Evolutionary conservation across 2,888 invertebrate genomes (phyloP), one percentile per base, ranked within the genome.

Genomic region (Allolobophora icterica): DNA sequence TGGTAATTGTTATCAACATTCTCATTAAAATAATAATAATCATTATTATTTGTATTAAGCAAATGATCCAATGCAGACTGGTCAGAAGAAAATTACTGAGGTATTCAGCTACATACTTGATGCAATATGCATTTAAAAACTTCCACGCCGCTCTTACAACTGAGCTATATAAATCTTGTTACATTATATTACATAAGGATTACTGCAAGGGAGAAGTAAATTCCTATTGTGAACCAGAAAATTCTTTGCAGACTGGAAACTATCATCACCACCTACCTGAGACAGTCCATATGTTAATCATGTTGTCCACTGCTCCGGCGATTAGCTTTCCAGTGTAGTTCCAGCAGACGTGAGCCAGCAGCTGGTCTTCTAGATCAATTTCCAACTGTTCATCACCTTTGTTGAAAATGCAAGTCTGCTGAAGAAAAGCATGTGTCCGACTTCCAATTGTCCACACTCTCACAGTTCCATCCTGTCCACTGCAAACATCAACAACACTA

Each of bases 401-500:
- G 92, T 96, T 95, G 93, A 96, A 96, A 21, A 96, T 95, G 92
- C 96, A 95, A 0, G 96, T 96, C 92, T 96, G 96, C 93, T 96
- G 96, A 91, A 96, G 94, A 91, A 94, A 94, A 91, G 94, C 94
- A 91, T 95, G 95, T 52, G 94, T 95, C 91, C 95, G 94, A 92
- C 95, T 94, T 15, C 96, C 95, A 89, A 95, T 94, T 89, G 94
- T 94, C 97, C 96, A 97, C 30, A 96, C 94, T 35, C 96, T 94
- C 0, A 96, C 96, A 4, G 96, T 96, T n/a, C 96, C 96, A 94
- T 97, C 97, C 94, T 96, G 96, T 0, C 96, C 96, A 93, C 96
- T 96, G 93, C 24, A 94, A 21, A 90, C 52, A 34, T 71, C 90
- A 90, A 6, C 83, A 35, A 71, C n/a, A 90, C 33, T n/a, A 71